phyloP scores from a whole-genome alignment of 2,888 invertebrate species.

The Ethmia dodecea region DNA sequence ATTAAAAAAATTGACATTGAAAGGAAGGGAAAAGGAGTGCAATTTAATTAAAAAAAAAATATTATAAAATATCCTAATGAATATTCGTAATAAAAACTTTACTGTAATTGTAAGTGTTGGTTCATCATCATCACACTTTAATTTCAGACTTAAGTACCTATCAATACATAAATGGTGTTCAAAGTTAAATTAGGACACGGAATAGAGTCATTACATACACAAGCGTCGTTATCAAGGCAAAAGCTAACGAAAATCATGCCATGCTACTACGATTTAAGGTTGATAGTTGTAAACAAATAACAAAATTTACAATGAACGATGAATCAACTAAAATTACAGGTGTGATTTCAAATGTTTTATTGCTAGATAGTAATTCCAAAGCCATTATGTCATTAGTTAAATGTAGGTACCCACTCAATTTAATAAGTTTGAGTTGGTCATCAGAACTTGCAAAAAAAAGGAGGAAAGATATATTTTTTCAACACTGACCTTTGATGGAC shows the following conservation, averaged over 20 bases:
- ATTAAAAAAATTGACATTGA: too few species aligned
- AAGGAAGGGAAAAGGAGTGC: too few species aligned
- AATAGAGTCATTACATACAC: conserved; percentile 40
- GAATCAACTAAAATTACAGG: conserved; percentile 30
- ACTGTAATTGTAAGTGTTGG: too few species aligned
- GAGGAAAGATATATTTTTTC: too few species aligned
- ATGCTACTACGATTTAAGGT: neutral
- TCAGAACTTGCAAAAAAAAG: too few species aligned
- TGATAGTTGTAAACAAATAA: neutral
- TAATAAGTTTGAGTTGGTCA: neutral
- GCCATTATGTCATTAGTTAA: conserved; percentile 26
- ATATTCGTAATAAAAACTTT: too few species aligned
- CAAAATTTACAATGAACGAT: neutral
- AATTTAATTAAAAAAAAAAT: too few species aligned
- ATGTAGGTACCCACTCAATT: conserved; percentile 5
- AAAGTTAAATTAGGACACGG: conserved; percentile 28
- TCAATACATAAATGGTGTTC: conserved; percentile 1
- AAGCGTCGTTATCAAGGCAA: conserved; percentile 10
- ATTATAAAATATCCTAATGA: too few species aligned
- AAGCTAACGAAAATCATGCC: neutral
- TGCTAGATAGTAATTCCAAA: conserved; percentile 33
- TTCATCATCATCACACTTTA: too few species aligned
- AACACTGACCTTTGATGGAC: too few species aligned
- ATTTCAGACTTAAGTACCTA: neutral
- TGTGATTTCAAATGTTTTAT: conserved; percentile 23